Evolutionary conservation across 2,113 vertebrate genomes (phyloP).

Genomic region (Phylloscopus trochiloides): DNA sequence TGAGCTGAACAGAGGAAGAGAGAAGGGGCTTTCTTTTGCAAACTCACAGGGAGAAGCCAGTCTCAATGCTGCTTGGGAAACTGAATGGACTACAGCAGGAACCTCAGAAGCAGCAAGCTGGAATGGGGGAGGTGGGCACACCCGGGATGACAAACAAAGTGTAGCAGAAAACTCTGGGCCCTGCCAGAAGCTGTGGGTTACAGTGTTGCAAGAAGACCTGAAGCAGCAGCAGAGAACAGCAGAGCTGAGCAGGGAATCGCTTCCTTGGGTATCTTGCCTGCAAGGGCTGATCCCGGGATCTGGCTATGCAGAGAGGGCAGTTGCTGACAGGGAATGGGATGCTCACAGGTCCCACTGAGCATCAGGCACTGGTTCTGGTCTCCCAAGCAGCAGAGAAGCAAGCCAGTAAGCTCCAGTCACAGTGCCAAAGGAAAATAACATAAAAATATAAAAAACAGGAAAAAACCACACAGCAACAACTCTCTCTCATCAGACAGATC

Average conservation of each 20-base stretch:
- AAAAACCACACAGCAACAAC: accelerated
- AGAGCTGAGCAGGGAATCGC: not conserved
- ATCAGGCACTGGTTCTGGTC: not conserved
- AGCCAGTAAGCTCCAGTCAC: not conserved
- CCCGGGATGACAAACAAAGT: not conserved
- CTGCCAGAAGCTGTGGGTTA: not conserved
- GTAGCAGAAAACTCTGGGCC: not conserved
- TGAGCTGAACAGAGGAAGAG: not conserved
- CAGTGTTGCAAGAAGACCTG: not conserved
- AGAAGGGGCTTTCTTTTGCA: not conserved
- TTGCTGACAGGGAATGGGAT: accelerated
- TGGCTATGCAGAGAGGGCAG: not conserved
- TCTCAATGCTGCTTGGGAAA: not conserved
- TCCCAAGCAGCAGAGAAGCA: not conserved
- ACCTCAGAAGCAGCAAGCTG: not conserved
- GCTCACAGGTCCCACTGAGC: not conserved
- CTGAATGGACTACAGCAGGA: not conserved
- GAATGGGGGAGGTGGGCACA: accelerated
- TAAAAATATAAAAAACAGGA: not conserved
- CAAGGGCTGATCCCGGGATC: accelerated
- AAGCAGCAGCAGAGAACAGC: not conserved
- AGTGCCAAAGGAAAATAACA: not conserved
- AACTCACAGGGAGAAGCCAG: accelerated
- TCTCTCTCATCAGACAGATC: not conserved
- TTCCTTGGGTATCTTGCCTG: not conserved